These are phyloP conservation scores for Egretta garzetta DNA, from an alignment of 2,113 vertebrate species.

Conservation along the genomic window DNA sequence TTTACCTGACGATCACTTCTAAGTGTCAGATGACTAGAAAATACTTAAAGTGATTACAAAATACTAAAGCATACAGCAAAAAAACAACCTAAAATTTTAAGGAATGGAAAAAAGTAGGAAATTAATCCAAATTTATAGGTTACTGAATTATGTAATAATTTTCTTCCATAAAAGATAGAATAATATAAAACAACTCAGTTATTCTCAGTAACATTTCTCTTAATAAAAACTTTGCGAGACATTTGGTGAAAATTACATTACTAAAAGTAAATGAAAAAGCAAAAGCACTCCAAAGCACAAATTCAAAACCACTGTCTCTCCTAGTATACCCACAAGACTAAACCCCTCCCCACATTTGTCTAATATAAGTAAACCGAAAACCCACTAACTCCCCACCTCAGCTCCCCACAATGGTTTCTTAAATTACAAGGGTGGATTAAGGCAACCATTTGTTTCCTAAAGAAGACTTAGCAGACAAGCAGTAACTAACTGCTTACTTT, in stretches of 20 bases:
- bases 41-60: not conserved
- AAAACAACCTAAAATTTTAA: not conserved
- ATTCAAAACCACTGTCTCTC: not conserved
- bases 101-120: not conserved
- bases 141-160: not conserved
- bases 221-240: not conserved
- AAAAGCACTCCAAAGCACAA: not conserved
- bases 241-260: not conserved
- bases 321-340: not conserved
- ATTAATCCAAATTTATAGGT: not conserved
- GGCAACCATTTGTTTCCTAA: not conserved
- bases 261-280: not conserved
- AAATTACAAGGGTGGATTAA: not conserved
- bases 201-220: not conserved
- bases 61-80: not conserved
- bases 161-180: not conserved
- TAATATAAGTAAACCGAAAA: not conserved
- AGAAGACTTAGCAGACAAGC: not conserved
- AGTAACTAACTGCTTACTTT: not conserved
- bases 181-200: not conserved
- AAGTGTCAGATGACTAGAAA: not conserved
- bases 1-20: not conserved
- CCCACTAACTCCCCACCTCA: not conserved
- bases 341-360: accelerated
- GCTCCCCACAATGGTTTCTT: not conserved